Evolutionary conservation across 2,888 invertebrate genomes (phyloP), one percentile per base, ranked within the genome.

Genomic region (Coronaproctus castanopsis): DNA sequence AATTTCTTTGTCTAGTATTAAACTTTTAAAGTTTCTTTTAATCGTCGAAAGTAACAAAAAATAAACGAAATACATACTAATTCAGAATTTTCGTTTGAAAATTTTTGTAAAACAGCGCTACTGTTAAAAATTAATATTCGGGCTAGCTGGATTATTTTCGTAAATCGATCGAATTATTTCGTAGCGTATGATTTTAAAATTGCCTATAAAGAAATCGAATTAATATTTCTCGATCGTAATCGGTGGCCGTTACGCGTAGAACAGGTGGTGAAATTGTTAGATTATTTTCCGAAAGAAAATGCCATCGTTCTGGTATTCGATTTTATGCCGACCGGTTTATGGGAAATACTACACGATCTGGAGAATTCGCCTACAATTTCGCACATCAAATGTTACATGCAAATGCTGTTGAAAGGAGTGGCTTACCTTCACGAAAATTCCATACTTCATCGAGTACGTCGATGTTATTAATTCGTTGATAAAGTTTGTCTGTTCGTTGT

Each of bases 271-370:
- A 80, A 84, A 68, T 76, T 96, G 22, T 75, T 88, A 65, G 91
- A 95, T 68, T 87, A 92, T 67, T 91, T 92, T 69, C 87, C 91
- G 0, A 84, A 88, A 67, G 87, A 92, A 1, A 81, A 87, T 70
- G 87, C 89, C 55, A 80, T 95, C 64, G 85, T 93, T 1, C 75
- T 97, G 65, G 92, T 91, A 0, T 82, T 96, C 74, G 93, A 96
- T 70, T 92, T 83, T 72, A 87, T 96, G 85, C 83, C 87, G n/a
- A 86, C 88, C 19, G 87, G 87, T 14, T 73, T 91, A 19, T 83
- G 85, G 75, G 85, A 87, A 66, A 80, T 87, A 70, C 73, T 90
- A 56, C 82, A 82, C 67, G 82, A 83, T 66, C 76, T 78, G 49
- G 76, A 79, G 57, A 78, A 78, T 65, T 78, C 83, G 8, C 72